Evolutionary conservation across 2,888 invertebrate species (phyloP).

Genomic region (Alloplasta piceator): DNA sequence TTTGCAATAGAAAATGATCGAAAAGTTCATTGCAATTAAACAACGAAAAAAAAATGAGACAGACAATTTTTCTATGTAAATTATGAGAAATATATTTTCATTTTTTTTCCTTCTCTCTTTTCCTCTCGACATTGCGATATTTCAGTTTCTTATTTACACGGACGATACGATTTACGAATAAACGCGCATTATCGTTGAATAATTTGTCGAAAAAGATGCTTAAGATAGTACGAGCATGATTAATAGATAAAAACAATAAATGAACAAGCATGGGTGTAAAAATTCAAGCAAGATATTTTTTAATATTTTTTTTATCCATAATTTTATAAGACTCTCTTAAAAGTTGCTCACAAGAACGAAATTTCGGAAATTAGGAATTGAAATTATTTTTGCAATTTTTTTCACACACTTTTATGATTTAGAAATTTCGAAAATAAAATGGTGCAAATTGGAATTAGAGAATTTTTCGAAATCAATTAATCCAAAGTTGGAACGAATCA

Average conservation of each 20-base stretch:
- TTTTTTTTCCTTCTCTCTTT: slow-evolving; percentile 7
- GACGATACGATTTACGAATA: slow-evolving; percentile 36
- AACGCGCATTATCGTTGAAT: slow-evolving; percentile 65
- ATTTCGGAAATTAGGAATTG: no score
- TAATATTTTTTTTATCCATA: no score
- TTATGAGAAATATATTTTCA: slow-evolving; percentile 20
- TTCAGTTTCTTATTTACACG: slow-evolving; percentile 48
- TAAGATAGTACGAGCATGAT: slow-evolving; percentile 13
- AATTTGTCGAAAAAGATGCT: slow-evolving; percentile 66
- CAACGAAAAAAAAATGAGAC: slow-evolving; percentile 9
- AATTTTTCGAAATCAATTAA: no score
- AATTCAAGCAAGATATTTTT: no score
- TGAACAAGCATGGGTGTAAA: neutral
- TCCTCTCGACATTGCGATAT: neutral
- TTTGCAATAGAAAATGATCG: slow-evolving; percentile 8
- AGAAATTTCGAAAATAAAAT: no score
- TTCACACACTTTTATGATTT: no score
- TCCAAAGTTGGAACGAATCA: no score
- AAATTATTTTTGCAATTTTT: no score
- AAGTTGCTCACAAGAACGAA: no score
- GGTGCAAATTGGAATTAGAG: no score
- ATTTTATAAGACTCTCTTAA: no score
- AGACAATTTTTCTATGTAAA: slow-evolving; percentile 18
- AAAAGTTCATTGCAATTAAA: slow-evolving; percentile 11
- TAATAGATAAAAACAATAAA: neutral